Percentiles rank a stretch among this genome's conserved stretches.
Evolutionary conservation across 1,140 invertebrate genomes (phyloP).

Genomic region (Ylistrum balloti): DNA sequence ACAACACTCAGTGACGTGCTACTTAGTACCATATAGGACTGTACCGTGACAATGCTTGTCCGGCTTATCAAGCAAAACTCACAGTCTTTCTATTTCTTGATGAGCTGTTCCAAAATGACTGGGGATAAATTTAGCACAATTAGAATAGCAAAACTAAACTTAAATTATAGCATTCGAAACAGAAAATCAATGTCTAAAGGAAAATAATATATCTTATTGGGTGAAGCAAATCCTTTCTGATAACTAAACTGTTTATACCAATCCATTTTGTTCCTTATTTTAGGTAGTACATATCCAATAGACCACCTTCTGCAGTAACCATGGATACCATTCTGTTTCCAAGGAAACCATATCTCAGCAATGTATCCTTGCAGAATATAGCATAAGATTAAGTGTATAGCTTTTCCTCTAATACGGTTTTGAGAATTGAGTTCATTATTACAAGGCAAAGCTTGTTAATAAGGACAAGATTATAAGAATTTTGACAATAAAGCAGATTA

Average conservation of each 20-base stretch:
- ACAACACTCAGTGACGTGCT: background rate
- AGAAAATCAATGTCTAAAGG: background rate
- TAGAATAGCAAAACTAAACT: background rate
- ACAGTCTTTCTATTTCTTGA: conserved; percentile 34
- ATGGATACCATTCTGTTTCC: background rate
- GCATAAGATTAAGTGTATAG: background rate
- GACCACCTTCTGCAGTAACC: conserved; percentile 9
- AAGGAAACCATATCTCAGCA: conserved; percentile 10
- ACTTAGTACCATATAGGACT: background rate
- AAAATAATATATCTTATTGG: background rate
- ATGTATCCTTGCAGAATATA: background rate
- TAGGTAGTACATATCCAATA: background rate
- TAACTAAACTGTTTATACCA: background rate
- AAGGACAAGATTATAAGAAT: background rate
- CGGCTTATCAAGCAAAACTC: conserved; percentile 26
- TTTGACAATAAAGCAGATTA: conserved; percentile 11
- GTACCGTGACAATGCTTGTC: conserved; percentile 5
- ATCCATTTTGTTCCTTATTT: background rate
- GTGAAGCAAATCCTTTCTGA: too few species aligned
- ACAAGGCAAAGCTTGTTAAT: background rate
- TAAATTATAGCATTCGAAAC: background rate
- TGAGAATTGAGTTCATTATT: background rate
- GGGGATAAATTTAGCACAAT: conserved; percentile 15
- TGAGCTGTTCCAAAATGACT: conserved; percentile 2
- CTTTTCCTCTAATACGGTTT: background rate